Evolutionary conservation across 2,113 vertebrate species (phyloP), one percentile per base, ranked within the genome.

Genomic region (Nesospiza acunhae): DNA sequence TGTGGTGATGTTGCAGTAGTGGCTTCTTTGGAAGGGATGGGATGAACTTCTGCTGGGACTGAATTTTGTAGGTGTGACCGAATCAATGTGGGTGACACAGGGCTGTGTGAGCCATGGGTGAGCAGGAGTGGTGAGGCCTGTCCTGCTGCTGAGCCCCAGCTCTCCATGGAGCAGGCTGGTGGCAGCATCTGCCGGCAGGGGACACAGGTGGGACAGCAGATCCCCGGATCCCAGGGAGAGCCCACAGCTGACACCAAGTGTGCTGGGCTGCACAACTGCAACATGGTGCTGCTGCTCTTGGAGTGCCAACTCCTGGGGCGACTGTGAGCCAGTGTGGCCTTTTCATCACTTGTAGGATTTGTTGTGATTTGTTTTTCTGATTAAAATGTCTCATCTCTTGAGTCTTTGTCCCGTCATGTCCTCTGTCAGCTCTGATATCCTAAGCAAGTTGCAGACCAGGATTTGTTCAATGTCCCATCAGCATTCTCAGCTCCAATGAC

Each of bases 391-490:
- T 56, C 33, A 22, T 22, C 20, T 20, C 55, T 3, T 13, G 15
- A 22, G 20, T n/a, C 31, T 56, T 56, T 15, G 13, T 56, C 20
- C 55, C n/a, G 2, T 56, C 13, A 10, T 22, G 13, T 56, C 19
- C 31, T 56, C 4, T n/a, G 13, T 13, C 9, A n/a, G 10, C 13
- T n/a, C 6, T n/a, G 1, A n/a, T 15, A n/a, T 15, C 6, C 4
- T 28, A 24, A 47, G 12, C 7, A 4, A 7, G 15, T 10, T n/a
- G 5, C 26, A 49, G 19, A 16, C 11, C 19, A 13, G 41, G 14
- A 33, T 39, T 19, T 33, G 10, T 28, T 56, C 23, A 13, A 4
- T 41, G 24, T 47, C 9, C 35, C 20, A 13, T n/a, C 24, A 24
- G 8, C 15, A 4, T 41, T 41, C n/a, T 44, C 18, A 28, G 23